Evolutionary conservation across 2,888 invertebrate genomes (phyloP).

Genomic region (Amphipoea oculea): DNA sequence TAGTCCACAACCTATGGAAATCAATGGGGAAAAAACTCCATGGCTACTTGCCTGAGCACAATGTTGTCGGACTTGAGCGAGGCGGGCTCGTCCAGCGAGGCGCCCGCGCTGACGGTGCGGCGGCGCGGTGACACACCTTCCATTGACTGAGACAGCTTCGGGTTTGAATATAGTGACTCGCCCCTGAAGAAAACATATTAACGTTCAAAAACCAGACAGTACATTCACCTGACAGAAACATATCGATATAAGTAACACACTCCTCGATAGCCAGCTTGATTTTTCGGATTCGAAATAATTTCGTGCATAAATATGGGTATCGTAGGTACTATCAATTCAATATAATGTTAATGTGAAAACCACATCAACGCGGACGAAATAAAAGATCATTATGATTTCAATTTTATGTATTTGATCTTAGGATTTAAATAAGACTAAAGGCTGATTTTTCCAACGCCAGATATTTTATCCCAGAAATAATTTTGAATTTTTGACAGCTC

Average conservation of each 20-base stretch:
- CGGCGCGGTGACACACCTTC: slow-evolving; percentile 86
- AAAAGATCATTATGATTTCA: neutral
- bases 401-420: no score
- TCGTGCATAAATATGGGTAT: neutral
- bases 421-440: no score
- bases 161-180: slow-evolving; percentile 91
- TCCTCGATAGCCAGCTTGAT: no score
- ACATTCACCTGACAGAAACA: neutral
- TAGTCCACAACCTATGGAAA: neutral
- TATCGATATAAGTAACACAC: no score
- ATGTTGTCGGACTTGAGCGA: slow-evolving; percentile 80
- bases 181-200: slow-evolving; percentile 74
- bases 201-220: slow-evolving; percentile 54
- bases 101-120: slow-evolving; percentile 82
- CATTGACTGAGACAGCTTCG: slow-evolving; percentile 86
- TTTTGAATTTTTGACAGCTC: no score
- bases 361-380: neutral
- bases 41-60: slow-evolving; percentile 78
- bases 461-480: no score
- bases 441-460: no score
- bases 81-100: slow-evolving; percentile 86
- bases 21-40: no score
- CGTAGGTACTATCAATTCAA: no score
- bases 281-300: neutral
- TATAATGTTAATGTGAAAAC: neutral